Evolutionary conservation across 1,140 invertebrate species (phyloP), one percentile per base, ranked within the genome.

Genomic region (Eumaeus atala): DNA sequence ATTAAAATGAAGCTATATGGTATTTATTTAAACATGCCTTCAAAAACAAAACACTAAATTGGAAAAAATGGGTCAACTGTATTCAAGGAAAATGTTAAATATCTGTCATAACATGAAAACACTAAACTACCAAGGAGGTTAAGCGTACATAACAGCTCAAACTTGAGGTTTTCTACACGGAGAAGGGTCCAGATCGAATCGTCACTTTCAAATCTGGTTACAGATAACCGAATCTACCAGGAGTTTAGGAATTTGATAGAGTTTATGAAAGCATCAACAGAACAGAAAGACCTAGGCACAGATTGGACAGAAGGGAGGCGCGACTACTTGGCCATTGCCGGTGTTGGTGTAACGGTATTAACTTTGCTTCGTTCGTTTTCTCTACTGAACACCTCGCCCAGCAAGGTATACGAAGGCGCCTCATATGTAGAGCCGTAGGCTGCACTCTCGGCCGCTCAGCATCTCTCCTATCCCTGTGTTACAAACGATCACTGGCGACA

Each of bases 361-460:
- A 84, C 81, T 87, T 84, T 82, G 84, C 79, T 82, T 87, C 81
- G 72, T 80, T 82, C 64, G 81, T 74, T 84, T 79, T 82, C 64
- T 84, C 81, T 80, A 84, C 72, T 65, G 81, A 89, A 87, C 91
- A 92, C 88, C 92, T 91, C 85, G 92, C 91, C 92, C 92, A 93
- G 74, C 92, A 90, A 72, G 92, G 92, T 79, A 91, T 92, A 85
- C 92, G 90, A 80, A 93, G 91, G 70, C 91, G 91, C 82, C 92
- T 89, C 87, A 89, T 90, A 87, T 91, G 91, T 48, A 88, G 82
- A 33, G 83, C 72, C 37, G 76, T 59, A 16, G 77, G 77, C 67
- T 82, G 73, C 66, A 70, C 67, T 7, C 81, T 70, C 28, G 80
- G 76, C 74, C 76, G 81, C 79, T 80, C 83, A 11, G 64, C 66